Base-by-base conservation (phyloP, 2,888 invertebrate genomes). In the Abscondita cerata region DNA sequence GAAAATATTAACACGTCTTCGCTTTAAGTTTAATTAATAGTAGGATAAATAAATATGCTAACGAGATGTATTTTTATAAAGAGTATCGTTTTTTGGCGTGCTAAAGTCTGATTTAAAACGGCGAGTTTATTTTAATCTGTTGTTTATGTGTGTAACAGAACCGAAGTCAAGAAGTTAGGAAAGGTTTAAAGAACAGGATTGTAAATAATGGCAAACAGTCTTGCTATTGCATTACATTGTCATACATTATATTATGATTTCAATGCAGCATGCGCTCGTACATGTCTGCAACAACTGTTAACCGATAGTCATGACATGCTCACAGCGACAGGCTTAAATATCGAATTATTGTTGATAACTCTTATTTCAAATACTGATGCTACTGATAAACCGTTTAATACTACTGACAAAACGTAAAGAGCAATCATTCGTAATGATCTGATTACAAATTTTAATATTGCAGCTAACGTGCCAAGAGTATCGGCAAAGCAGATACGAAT, bases 171-270 rank as follows among this genome's bases (percentile, higher is more conserved):
- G 47, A 52, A 59, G 46, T 58, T 58, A 36, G 47, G 18, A 18
- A 41, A 51, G 59, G 31, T 44, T 50, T 44, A 53, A 62, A 56
- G 66, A 65, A 65, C 68, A 52, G 65, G 67, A 66, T 67, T 66
- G 71, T 72, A 70, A 72, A 72, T 70, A 70, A 70, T 63, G 69
- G 68, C 66, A 41, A 66, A 68, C 62, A 69, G 65, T 68, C 68
- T 59, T 67, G 66, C 68, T 71, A 72, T 72, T 69, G 70, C 68
- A 68, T 72, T 72, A 72, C 69, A 70, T 68, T 66, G 57, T 67
- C 69, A 72, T 72, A 70, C 66, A 68, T 72, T 70, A 70, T 66
- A 64, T n/a, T 65, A 70, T 66, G 65, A 66, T 53, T 59, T 52
- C 55, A 56, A 64, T 65, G 44, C 54, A 56, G 62, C 55, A 66